Evolutionary conservation across 2,113 vertebrate species (phyloP).

Genomic region (Chaenocephalus aceratus): DNA sequence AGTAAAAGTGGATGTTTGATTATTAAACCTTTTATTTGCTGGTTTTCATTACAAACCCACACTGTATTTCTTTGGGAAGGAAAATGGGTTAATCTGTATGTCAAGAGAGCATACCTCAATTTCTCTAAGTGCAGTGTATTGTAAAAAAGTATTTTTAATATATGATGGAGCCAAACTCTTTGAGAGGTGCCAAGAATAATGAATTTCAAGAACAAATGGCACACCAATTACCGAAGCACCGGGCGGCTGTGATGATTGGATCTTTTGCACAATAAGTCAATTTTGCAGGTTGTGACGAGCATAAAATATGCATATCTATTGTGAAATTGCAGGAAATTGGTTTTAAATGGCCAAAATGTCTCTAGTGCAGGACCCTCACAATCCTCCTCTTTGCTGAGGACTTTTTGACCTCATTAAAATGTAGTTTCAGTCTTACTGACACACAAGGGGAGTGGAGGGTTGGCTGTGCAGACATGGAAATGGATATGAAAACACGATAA

Average conservation of each 20-base stretch:
- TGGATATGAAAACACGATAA: slow-evolving; percentile 61
- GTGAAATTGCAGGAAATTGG: slow-evolving; percentile 57
- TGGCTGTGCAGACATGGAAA: slow-evolving; percentile 52
- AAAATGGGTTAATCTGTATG: neutral
- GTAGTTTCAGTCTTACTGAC: slow-evolving; percentile 43
- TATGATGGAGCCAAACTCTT: slow-evolving; percentile 12
- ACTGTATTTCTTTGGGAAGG: neutral
- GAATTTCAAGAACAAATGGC: slow-evolving; percentile 33
- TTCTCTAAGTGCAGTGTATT: neutral
- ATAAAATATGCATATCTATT: slow-evolving; percentile 59
- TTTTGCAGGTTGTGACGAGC: slow-evolving; percentile 36
- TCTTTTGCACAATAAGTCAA: slow-evolving; percentile 41
- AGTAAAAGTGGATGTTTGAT: neutral
- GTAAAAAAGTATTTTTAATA: neutral
- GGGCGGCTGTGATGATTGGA: slow-evolving; percentile 36
- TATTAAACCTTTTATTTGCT: neutral
- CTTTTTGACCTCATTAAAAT: slow-evolving; percentile 72
- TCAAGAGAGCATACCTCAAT: neutral
- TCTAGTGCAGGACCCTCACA: slow-evolving; percentile 30
- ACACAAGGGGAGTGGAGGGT: slow-evolving; percentile 8
- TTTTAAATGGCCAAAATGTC: slow-evolving; percentile 60
- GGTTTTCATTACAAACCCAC: too few species aligned
- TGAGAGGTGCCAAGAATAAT: slow-evolving; percentile 13
- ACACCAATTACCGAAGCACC: slow-evolving; percentile 34
- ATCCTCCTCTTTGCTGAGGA: slow-evolving; percentile 30